These are phyloP conservation scores for Oxyteleia sp. DNA, from an alignment of 2,888 invertebrate species.

Conservation along the genomic window DNA sequence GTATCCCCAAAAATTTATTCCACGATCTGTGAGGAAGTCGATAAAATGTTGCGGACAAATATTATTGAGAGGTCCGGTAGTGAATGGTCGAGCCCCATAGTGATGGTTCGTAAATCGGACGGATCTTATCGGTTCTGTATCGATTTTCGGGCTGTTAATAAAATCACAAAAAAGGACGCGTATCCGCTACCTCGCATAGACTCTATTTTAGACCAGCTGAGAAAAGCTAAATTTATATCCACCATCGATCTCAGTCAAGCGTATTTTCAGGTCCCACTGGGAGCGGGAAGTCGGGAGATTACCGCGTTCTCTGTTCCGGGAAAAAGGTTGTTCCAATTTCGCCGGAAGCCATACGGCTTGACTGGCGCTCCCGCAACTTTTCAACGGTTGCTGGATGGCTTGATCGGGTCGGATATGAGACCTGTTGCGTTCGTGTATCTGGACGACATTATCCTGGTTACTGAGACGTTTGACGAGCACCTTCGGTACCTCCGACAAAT, in stretches of 20 bases:
- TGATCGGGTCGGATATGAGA: conserved; percentile 72
- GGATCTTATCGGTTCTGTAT: conserved; percentile 11
- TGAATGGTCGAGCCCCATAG: conserved; percentile 76
- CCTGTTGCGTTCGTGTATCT: conserved; percentile 64
- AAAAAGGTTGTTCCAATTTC: conserved; percentile 74
- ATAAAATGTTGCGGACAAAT: conserved; percentile 80
- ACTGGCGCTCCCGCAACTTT: conserved; percentile 72
- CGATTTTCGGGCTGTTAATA: conserved; percentile 31
- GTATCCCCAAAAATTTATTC: conserved; percentile 19
- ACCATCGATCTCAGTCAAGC: conserved; percentile 73
- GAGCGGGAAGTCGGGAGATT: conserved; percentile 43
- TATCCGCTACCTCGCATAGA: conserved; percentile 22
- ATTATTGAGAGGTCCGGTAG: conserved; percentile 72
- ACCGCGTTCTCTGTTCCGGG: conserved; percentile 75
- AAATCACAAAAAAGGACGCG: conserved; percentile 8
- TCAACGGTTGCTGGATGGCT: conserved; percentile 69
- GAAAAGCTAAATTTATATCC: conserved; percentile 52
- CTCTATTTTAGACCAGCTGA: conserved; percentile 3
- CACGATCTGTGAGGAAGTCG: conserved; percentile 74
- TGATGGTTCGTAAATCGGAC: conserved; percentile 78
- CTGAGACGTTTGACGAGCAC: conserved; percentile 51
- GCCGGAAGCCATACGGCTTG: conserved; percentile 54
- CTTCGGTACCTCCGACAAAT: background rate
- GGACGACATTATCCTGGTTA: conserved; percentile 66
- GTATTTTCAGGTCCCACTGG: conserved; percentile 73